Evolutionary conservation across 2,113 vertebrate genomes (phyloP), one percentile per base, ranked within the genome.

Genomic region (Salvator merianae): DNA sequence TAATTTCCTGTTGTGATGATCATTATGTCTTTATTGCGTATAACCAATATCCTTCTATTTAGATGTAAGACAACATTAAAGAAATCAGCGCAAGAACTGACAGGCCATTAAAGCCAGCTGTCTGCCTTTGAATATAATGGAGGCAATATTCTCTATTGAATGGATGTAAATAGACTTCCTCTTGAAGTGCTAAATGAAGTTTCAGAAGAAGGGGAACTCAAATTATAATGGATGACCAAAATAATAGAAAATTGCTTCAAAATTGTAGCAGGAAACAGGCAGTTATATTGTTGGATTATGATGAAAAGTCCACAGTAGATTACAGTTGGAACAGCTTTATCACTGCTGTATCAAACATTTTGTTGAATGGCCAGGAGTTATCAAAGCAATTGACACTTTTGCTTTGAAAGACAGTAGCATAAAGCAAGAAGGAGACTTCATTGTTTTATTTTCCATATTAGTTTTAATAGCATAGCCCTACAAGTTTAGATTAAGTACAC

Each of bases 241-340:
- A 78, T 18, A 72, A 85, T 79, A 79, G 83, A 73, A 85, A 85
- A 79, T 73, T 65, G 38, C 68, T 73, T 65, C 55, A 50, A 73
- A 79, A 79, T 72, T 85, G 77, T 85, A 65, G 69, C 47, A 79
- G 83, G 76, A 62, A 84, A 10, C 83, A 84, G 47, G 68, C 38
- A 79, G 36, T 72, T 79, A 72, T 79, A 79, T 65, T 47, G 77
- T 14, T 65, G 72, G 76, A 82, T 82, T 82, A 63, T 82, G 55
- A 82, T 82, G 81, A 59, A 73, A 82, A 47, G 55, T 30, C 38
- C 36, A 40, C 9, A 72, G 75, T 32, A 12, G 7, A 32, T 84
- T 84, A 77, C 4, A 78, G 53, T 4, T 34, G 30, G 22, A 59
- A 38, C 55, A 79, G 26, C 55, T 50, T 79, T 85, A 59, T 79